phyloP scores from a whole-genome alignment of 2,113 vertebrate species.

The Mugil cephalus region DNA sequence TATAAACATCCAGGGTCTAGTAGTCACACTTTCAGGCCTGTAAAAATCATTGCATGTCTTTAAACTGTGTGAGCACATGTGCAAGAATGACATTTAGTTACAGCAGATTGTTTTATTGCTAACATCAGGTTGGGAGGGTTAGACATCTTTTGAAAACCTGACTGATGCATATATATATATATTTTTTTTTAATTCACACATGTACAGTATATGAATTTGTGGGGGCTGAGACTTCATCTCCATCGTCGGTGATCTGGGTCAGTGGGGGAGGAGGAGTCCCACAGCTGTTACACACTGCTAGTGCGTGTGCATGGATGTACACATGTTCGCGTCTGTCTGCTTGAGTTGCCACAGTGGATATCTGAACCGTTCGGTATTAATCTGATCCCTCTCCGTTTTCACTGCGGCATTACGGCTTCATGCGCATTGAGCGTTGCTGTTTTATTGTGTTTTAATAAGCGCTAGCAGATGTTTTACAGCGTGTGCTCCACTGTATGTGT shows the following conservation, averaged over 20 bases:
- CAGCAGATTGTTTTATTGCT: too few relatives aligned
- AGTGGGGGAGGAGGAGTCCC: constrained; percentile 62
- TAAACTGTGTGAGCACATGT: too few relatives aligned
- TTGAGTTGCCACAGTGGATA: not conserved
- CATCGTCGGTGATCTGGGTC: constrained; percentile 69
- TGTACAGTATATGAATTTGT: too few relatives aligned
- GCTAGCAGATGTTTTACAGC: constrained; percentile 45
- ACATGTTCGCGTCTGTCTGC: not conserved
- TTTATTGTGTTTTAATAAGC: constrained; percentile 37
- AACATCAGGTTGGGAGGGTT: too few relatives aligned
- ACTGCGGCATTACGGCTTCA: constrained; percentile 19
- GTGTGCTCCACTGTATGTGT: not conserved
- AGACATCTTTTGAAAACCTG: too few relatives aligned
- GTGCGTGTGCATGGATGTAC: constrained; percentile 10
- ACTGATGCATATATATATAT: too few relatives aligned
- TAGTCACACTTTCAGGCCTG: too few relatives aligned
- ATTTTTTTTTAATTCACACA: too few relatives aligned
- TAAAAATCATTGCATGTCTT: too few relatives aligned
- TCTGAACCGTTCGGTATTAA: constrained; percentile 27
- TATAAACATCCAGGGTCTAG: too few relatives aligned
- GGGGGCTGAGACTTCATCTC: constrained; percentile 32
- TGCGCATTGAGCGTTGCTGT: constrained; percentile 28
- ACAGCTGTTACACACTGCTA: constrained; percentile 65
- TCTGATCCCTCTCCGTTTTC: constrained; percentile 6
- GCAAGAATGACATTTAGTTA: too few relatives aligned